Base-by-base conservation (phyloP, 2,113 vertebrate genomes). In the Numenius arquata region DNA sequence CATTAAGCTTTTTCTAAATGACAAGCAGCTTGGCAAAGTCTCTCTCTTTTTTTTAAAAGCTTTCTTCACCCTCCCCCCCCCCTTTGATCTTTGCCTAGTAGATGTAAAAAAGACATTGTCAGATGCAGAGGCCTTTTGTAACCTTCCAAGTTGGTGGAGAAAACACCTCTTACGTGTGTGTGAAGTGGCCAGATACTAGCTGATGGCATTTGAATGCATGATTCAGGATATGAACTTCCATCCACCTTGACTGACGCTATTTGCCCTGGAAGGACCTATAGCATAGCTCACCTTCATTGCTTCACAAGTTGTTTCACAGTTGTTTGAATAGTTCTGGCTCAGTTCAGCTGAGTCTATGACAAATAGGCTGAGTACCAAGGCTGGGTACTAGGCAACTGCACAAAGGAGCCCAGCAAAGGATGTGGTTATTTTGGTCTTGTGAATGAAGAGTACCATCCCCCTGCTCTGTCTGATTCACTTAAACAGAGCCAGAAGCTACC, bases 1-100 rank as follows among this genome's bases (percentile, higher is more conserved):
- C 83, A 91, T 89, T 93, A 97, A 97, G 89, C 89, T 96, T 97
- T 96, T 95, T 97, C 95, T 96, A 97, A 98, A 98, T 97, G 95
- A 98, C 95, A 98, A 97, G 96, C 82, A 97, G 85, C 95, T 96
- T 97, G 85, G 88, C 90, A 88, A 77, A 93, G 93, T 90, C 91
- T 90, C 89, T 97, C 90, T 94, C 71, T 88, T 93, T 89, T 89
- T 93, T 92, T 95, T 58, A 17, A 20, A 65, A 61, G 29, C 45
- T 52, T 19, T 56, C 41, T 83, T 61, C 71, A 66, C 30, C 4
- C 13, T 32, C 5, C 10, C 7, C 53, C 47, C 47, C 65, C 63
- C 16, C 88, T 90, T 95, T 95, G 85, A 93, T 95, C 94, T 92
- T 95, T 95, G 76, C 73, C 86, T 95, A 36, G 56, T 91, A 75